These are phyloP conservation scores for Coelinius sp. DNA, from an alignment of 2,888 invertebrate genomes.

Conservation along the genomic window DNA sequence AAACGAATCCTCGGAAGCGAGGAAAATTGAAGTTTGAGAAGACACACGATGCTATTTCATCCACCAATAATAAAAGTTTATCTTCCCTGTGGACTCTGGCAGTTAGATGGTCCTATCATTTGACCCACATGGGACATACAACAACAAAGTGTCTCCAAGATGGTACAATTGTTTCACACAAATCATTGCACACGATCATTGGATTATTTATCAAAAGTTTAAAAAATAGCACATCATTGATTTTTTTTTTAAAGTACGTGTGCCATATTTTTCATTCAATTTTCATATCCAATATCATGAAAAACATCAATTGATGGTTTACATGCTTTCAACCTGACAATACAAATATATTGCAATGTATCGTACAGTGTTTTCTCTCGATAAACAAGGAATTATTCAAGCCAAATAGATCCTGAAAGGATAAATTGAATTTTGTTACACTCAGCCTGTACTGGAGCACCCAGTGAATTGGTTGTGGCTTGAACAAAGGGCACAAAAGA, in stretches of 20 bases:
- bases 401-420: background rate
- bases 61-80: constrained; percentile 50
- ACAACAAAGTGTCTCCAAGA: constrained; percentile 14
- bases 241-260: background rate
- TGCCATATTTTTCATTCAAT: no score
- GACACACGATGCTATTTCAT: constrained; percentile 34
- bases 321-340: background rate
- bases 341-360: background rate
- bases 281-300: no score
- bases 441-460: background rate
- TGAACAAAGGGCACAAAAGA: background rate
- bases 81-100: constrained; percentile 40
- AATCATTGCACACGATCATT: background rate
- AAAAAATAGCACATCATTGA: background rate
- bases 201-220: background rate
- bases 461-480: background rate
- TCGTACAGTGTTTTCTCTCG: background rate
- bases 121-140: constrained; percentile 18
- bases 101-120: constrained; percentile 24
- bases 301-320: no score
- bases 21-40: constrained; percentile 17
- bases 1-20: constrained; percentile 6
- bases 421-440: background rate
- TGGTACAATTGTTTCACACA: constrained; percentile 19
- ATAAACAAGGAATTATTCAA: background rate